These are phyloP conservation scores for Agriopis marginaria DNA, from an alignment of 2,888 invertebrate genomes.

Conservation along the genomic window DNA sequence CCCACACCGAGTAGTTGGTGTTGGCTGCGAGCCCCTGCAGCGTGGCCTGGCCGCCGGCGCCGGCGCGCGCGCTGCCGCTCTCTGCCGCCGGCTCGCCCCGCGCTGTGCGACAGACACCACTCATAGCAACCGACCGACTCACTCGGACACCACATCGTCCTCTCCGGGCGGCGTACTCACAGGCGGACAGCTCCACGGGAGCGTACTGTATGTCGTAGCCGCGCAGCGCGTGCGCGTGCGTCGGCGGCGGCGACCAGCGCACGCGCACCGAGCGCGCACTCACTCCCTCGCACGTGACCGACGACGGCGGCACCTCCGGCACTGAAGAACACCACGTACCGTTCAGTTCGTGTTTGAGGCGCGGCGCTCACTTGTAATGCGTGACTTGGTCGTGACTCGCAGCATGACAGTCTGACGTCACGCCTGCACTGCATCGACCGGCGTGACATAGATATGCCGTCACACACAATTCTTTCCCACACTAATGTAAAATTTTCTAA, in stretches of 20 bases:
- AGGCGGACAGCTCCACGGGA: slow-evolving; percentile 66
- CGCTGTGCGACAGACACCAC: background rate
- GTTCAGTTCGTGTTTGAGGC: too few relatives aligned
- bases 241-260: slow-evolving; percentile 88
- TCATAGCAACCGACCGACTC: background rate
- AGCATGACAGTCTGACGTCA: too few relatives aligned
- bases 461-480: too few relatives aligned
- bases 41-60: slow-evolving; percentile 73
- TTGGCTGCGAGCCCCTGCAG: slow-evolving; percentile 91
- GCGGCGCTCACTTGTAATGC: too few relatives aligned
- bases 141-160: background rate
- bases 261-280: slow-evolving; percentile 91
- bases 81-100: slow-evolving; percentile 43
- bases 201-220: slow-evolving; percentile 94
- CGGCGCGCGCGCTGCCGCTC: slow-evolving; percentile 46
- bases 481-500: too few relatives aligned
- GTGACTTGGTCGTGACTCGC: too few relatives aligned
- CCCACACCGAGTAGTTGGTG: slow-evolving; percentile 94
- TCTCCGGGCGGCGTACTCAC: slow-evolving; percentile 58
- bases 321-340: slow-evolving; percentile 68
- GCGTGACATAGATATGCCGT: too few relatives aligned
- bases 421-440: too few relatives aligned
- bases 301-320: slow-evolving; percentile 89
- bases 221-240: slow-evolving; percentile 87
- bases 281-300: slow-evolving; percentile 89